Percentiles rank a stretch among this genome's conserved stretches.
These are phyloP conservation scores for Onychomys arenicola DNA, from an alignment of 2,797 vertebrate genomes.

Conservation along the genomic window DNA sequence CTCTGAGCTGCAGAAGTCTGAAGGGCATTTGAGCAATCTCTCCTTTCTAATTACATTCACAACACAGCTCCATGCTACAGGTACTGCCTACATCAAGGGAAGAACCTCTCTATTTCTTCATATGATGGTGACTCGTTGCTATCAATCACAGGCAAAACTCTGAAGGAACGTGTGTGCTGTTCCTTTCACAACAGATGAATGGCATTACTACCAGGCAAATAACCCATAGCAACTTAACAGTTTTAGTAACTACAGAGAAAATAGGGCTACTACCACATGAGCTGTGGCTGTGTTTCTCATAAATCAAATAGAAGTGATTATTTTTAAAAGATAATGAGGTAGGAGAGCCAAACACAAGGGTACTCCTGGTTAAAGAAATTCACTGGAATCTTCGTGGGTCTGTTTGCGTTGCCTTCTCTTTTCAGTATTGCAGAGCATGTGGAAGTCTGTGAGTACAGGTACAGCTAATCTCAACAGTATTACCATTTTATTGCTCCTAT, in stretches of 20 bases:
- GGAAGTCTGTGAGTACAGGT: neutral
- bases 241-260: constrained; percentile 33
- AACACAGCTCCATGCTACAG: neutral
- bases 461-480: neutral
- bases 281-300: neutral
- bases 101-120: neutral
- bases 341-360: constrained; percentile 11
- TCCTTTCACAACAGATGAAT: neutral
- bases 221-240: neutral
- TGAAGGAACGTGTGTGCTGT: neutral
- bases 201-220: neutral
- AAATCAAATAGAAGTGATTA: neutral
- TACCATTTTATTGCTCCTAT: neutral
- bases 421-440: neutral
- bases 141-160: neutral
- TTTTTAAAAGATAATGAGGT: neutral
- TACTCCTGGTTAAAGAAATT: neutral
- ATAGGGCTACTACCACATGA: neutral
- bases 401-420: neutral
- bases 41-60: neutral
- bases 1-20: neutral
- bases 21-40: neutral
- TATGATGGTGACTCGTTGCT: neutral
- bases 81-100: neutral
- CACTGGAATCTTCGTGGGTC: neutral